Conservation (phyloP, 2,113 vertebrate species). For the Mormoops blainvillei region DNA sequence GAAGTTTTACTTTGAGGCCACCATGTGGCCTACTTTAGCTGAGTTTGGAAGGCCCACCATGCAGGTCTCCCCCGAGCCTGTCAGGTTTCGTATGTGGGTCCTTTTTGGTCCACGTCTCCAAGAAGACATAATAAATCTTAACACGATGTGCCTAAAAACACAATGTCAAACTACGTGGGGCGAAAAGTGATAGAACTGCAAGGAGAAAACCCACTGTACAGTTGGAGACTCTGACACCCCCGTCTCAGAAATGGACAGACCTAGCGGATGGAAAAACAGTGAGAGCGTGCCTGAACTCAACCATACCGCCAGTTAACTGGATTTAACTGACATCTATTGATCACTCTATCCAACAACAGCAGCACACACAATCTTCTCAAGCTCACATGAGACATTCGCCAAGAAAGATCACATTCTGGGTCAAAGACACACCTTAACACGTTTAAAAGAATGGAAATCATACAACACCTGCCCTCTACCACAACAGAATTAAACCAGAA, state of each 20-base stretch:
- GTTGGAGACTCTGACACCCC: not conserved
- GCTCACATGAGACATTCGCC: not conserved
- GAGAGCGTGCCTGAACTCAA: fast-evolving
- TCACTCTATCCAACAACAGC: fast-evolving
- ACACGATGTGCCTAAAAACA: not conserved
- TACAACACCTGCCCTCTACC: not conserved
- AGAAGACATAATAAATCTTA: not conserved
- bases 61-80: not conserved
- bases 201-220: fast-evolving
- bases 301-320: fast-evolving
- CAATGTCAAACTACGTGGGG: not conserved
- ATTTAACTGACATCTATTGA: not conserved
- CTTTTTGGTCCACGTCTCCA: not conserved
- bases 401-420: not conserved
- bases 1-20: not conserved
- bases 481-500: not conserved
- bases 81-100: not conserved
- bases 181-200: fast-evolving
- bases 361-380: not conserved
- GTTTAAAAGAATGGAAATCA: not conserved
- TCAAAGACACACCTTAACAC: not conserved
- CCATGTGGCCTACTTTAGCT: not conserved
- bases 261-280: too few relatives aligned
- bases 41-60: not conserved
- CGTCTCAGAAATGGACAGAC: not conserved